phyloP scores from a whole-genome alignment of 2,888 invertebrate genomes.

The Tolmerus cingulatus region DNA sequence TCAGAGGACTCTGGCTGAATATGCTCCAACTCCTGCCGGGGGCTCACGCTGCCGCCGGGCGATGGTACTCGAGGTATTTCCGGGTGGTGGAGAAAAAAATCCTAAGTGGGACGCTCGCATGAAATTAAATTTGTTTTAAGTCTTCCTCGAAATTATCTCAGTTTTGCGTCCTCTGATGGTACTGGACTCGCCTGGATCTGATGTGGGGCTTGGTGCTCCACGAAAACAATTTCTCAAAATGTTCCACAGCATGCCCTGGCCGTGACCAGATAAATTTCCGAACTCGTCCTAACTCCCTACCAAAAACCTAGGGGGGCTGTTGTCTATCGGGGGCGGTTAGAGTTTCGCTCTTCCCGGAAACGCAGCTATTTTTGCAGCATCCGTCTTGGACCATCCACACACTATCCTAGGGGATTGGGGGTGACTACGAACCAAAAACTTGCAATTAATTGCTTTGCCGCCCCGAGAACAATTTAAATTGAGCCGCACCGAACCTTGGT shows the following conservation, averaged over 20 bases:
- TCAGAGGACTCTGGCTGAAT: background rate
- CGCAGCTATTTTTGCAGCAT: background rate
- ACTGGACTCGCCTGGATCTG: background rate
- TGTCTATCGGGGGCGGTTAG: background rate
- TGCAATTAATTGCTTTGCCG: background rate
- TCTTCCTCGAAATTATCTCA: background rate
- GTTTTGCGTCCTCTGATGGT: background rate
- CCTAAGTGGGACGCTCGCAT: background rate
- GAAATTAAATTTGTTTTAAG: background rate
- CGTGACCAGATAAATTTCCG: background rate
- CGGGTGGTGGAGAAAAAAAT: background rate
- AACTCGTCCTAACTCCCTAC: background rate
- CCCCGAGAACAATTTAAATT: background rate
- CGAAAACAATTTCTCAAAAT: background rate
- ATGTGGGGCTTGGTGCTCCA: background rate
- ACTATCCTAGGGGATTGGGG: background rate
- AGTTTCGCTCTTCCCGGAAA: background rate
- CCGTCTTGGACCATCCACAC: background rate
- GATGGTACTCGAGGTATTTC: background rate
- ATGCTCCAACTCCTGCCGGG: background rate
- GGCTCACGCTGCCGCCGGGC: background rate
- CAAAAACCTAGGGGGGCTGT: background rate
- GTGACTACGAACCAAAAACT: background rate
- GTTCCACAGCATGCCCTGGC: background rate
- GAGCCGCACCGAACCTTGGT: background rate